Base-by-base conservation (phyloP, 2,888 invertebrate genomes). In the Abrostola tripartita region DNA sequence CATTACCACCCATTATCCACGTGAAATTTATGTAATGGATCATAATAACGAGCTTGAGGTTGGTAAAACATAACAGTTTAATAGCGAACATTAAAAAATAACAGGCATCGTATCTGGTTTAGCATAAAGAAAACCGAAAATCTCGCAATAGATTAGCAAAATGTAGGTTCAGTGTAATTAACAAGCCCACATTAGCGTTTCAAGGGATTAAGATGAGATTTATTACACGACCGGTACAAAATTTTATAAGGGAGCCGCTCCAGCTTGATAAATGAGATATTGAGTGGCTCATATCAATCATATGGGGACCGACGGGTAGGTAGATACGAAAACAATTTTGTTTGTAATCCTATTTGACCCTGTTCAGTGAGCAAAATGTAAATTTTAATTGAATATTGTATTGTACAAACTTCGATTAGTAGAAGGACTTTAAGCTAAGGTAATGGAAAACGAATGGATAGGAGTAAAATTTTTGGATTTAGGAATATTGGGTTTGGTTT, bases 231-330 rank as follows among this genome's bases (percentile, higher is more conserved):
- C 52, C 37, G n/a, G 37, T 37, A 65, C 64, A 70, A 60, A 60
- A 68, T 78, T 74, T 68, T 67, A 58, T 52, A 65, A 68, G 49
- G 44, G 57, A 42, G 53, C 57, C 61, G 24, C 35, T 60, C 52
- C 14, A 38, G 14, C 54, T 68, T 79, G 81, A 81, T 81, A 81
- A 81, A 79, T 65, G 81, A 66, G 72, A 47, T 71, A 78, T 81
- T 72, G 67, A 81, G 76, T 75, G 68, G 72, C 56, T 65, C 63
- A 65, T 75, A 81, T 81, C 81, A 75, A 79, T 81, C 81, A 75
- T 68, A 56, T 55, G 40, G 6, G 61, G 60, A 61, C 51, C 53
- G 63, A 54, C 42, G 68, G 63, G 67, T 62, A 56, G 63, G 67
- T 62, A 56, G 56, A 78, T 75, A 59, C 35, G 14, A 75, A 81